phyloP scores from a whole-genome alignment of 2,888 invertebrate species.

The Metalampra italica region DNA sequence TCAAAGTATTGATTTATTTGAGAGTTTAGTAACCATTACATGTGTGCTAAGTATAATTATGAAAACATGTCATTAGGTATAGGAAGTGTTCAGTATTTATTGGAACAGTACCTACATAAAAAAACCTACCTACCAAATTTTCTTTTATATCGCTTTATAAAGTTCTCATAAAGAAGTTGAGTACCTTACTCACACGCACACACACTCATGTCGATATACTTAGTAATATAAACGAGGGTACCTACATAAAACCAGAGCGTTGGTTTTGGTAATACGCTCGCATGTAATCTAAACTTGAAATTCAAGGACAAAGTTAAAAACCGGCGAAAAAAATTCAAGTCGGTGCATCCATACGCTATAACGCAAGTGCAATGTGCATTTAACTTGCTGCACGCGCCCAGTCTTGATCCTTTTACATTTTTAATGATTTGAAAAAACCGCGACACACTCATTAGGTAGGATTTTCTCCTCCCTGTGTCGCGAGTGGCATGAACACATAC shows the following conservation, averaged over 20 bases:
- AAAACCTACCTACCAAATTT: too few relatives aligned
- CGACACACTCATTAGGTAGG: too few relatives aligned
- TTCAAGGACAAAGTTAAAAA: conserved; percentile 72
- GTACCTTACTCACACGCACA: not conserved
- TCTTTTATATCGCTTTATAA: too few relatives aligned
- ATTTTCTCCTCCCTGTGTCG: too few relatives aligned
- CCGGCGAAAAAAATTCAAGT: conserved; percentile 60
- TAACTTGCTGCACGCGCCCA: conserved; percentile 10
- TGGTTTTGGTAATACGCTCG: conserved; percentile 44
- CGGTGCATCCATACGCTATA: conserved; percentile 63
- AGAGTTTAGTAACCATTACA: too few relatives aligned
- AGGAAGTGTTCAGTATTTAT: too few relatives aligned
- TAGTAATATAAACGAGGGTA: conserved; percentile 1
- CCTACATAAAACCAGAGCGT: conserved; percentile 13
- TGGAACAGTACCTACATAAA: too few relatives aligned
- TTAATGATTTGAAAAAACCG: too few relatives aligned
- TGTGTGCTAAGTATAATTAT: too few relatives aligned
- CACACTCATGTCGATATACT: not conserved
- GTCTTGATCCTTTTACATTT: conserved; percentile 14
- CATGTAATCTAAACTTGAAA: conserved; percentile 75
- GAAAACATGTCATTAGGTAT: too few relatives aligned
- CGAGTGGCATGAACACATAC: too few relatives aligned
- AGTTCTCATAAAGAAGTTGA: not conserved
- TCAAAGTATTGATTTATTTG: too few relatives aligned
- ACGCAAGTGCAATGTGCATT: conserved; percentile 22